These are phyloP conservation scores for Priocnemis perturbator DNA, from an alignment of 2,888 invertebrate species.

Conservation along the genomic window DNA sequence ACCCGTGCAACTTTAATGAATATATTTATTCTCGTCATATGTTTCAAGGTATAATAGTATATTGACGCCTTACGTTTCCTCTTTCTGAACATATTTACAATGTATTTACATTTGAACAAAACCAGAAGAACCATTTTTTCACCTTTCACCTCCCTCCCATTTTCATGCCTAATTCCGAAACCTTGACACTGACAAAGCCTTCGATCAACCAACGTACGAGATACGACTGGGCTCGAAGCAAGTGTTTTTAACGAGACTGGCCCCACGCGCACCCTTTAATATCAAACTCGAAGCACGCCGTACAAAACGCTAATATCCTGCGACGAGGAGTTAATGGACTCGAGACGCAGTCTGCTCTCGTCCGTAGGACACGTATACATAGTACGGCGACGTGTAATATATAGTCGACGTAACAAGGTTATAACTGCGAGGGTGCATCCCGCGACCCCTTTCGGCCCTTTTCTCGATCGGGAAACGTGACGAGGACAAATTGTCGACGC, in stretches of 20 bases:
- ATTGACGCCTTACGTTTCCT: no score
- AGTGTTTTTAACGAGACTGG: not conserved
- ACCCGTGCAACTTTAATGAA: no score
- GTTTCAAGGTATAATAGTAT: no score
- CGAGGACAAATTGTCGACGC: conserved; percentile 65
- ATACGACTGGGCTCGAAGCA: no score
- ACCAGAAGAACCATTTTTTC: no score
- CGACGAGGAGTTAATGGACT: conserved; percentile 66
- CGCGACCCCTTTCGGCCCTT: conserved; percentile 54
- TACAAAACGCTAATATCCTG: conserved; percentile 65
- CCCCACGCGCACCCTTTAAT: not conserved
- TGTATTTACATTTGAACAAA: no score
- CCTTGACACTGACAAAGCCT: no score
- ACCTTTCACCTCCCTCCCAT: no score
- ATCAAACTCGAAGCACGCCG: not conserved
- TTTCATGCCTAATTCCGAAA: no score
- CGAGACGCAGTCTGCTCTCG: conserved; percentile 24
- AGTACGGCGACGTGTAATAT: conserved; percentile 48
- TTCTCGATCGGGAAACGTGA: conserved; percentile 56
- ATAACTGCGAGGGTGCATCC: conserved; percentile 35
- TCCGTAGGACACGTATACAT: conserved; percentile 23
- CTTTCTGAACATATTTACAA: no score
- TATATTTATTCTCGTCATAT: no score
- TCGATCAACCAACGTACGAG: no score
- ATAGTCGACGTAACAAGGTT: conserved; percentile 57